Evolutionary conservation across 2,113 vertebrate species (phyloP).

Genomic region (Turnix velox): DNA sequence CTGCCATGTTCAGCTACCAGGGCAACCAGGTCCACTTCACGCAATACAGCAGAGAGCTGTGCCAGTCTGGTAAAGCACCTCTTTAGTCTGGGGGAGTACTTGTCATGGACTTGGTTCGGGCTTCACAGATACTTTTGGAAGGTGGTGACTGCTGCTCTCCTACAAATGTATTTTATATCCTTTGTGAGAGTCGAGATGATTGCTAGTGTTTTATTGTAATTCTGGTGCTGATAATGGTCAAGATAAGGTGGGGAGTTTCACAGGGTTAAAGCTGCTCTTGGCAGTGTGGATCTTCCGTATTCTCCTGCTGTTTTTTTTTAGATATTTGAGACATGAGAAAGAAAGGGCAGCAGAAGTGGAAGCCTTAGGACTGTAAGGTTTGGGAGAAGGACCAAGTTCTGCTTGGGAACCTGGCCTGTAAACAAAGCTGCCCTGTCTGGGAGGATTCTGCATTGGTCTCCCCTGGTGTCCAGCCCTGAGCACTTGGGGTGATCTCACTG

Average conservation of each 20-base stretch:
- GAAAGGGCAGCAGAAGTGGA: background rate
- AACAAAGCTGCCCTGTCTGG: background rate
- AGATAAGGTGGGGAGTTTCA: background rate
- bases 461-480: background rate
- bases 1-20: fast-evolving
- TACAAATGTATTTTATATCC: background rate
- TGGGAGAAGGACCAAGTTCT: background rate
- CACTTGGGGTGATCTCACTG: background rate
- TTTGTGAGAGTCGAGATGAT: fast-evolving
- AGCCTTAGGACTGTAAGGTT: background rate
- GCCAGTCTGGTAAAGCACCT: background rate
- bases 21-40: background rate
- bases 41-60: background rate
- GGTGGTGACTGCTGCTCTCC: background rate
- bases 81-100: background rate
- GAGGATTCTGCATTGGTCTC: too few species aligned
- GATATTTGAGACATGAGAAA: background rate
- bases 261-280: background rate
- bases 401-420: background rate
- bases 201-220: background rate
- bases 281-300: background rate
- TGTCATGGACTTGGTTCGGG: fast-evolving
- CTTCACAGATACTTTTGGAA: background rate
- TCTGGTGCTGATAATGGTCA: background rate
- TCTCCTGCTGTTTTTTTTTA: background rate